phyloP scores from a whole-genome alignment of 2,113 vertebrate species.

The Lasiurus cinereus region DNA sequence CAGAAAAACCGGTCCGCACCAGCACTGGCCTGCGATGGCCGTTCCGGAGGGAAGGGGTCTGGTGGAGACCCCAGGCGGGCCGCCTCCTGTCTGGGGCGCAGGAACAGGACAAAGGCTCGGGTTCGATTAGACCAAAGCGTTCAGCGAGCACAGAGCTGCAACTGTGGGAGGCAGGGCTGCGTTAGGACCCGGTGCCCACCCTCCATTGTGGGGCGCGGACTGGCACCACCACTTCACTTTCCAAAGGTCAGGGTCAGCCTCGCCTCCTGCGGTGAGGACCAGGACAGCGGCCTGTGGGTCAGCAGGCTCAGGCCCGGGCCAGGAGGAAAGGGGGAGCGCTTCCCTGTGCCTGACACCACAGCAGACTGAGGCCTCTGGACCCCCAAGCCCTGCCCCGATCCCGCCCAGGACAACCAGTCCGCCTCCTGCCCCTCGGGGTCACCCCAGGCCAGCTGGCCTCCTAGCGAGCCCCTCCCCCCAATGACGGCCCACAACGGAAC shows the following conservation, averaged over 20 bases:
- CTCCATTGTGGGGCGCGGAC: fast-evolving
- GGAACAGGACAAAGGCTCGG: not conserved
- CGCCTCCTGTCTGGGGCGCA: not conserved
- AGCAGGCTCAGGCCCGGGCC: not conserved
- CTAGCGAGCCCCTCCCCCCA: constrained; percentile 44
- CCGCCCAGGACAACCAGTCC: not conserved
- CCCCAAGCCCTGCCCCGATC: not conserved
- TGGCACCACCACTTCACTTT: not conserved
- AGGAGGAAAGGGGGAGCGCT: fast-evolving
- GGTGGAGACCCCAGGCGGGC: not conserved
- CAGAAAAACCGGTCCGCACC: not conserved
- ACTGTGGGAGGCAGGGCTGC: not conserved
- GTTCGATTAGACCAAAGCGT: not conserved
- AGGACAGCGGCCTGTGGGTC: not conserved
- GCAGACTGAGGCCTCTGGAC: not conserved
- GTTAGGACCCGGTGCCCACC: not conserved
- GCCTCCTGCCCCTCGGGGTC: not conserved
- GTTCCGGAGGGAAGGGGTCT: not conserved
- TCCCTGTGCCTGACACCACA: not conserved
- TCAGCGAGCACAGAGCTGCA: not conserved
- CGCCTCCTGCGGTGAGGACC: fast-evolving
- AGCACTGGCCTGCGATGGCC: not conserved
- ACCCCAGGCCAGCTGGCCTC: not conserved
- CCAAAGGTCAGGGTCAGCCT: not conserved
- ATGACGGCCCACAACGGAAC: constrained; percentile 78